These are phyloP conservation scores for Diceros bicornis DNA, from an alignment of 2,797 vertebrate species.

Conservation along the genomic window DNA sequence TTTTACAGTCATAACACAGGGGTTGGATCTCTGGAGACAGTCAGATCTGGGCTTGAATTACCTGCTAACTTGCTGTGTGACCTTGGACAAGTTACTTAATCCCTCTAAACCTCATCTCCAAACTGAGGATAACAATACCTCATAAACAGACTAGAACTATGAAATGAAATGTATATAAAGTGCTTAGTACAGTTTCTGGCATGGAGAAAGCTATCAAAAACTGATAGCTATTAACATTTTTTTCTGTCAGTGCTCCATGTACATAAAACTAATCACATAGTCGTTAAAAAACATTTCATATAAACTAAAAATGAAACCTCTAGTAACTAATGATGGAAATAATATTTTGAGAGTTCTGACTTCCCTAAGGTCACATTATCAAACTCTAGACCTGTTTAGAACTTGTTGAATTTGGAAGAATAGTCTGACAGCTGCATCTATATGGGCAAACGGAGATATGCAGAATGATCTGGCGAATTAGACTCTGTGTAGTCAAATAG, in stretches of 20 bases:
- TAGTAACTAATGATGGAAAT: neutral
- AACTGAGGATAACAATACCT: neutral
- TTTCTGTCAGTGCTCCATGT: neutral
- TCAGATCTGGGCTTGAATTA: neutral
- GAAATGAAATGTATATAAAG: neutral
- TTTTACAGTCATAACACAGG: neutral
- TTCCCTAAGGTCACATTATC: neutral
- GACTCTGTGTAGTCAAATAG: neutral
- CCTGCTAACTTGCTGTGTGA: neutral
- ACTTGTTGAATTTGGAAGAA: slow-evolving; percentile 1
- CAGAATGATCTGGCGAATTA: neutral
- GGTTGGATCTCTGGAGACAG: neutral
- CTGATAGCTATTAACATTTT: neutral
- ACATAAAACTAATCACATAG: neutral
- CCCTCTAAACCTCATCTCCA: neutral
- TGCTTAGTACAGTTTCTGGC: neutral
- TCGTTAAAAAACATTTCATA: neutral
- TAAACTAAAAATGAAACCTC: neutral
- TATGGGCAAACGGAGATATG: neutral
- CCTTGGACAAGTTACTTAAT: neutral
- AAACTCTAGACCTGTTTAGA: neutral
- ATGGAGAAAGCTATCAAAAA: neutral
- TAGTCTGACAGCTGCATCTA: neutral
- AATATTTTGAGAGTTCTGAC: slow-evolving; percentile 16
- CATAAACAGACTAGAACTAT: neutral